Evolutionary conservation across 64 coral and sea anemone genomes (phyloP), one percentile per base, ranked within the genome.

Genomic region (Actinia tenebrosa): DNA sequence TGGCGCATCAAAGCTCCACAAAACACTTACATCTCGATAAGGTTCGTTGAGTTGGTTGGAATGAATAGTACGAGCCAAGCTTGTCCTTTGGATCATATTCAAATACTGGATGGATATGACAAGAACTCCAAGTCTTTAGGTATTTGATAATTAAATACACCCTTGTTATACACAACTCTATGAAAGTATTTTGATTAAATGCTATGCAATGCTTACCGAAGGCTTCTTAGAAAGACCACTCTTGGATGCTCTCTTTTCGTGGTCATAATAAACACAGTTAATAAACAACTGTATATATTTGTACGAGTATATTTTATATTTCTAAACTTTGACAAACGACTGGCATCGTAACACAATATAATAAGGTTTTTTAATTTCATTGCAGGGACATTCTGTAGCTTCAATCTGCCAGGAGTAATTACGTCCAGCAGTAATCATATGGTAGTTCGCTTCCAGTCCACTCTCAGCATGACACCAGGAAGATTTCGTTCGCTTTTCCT

Each of bases 1-100:
- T 98, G 95, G 95, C 83, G 95, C 8, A 77, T 98, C 17, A 80
- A 68, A 72, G 95, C 87, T 3, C 92, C 95, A 6, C 13, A 78
- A 25, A 60, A 92, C 68, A 79, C 89, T 6, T 98, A 98, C 85
- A 82, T 98, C 16, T 92, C 92, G 5, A 61, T 98, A 60, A 83
- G 92, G 7, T 98, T 98, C 80, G 80, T 68, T 3, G 92, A 88
- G 18, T 98, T 98, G 64, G 17, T 84, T 5, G 92, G 89, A 53
- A 77, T 94, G 23, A 90, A 98, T 63, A 89, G 92, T 10, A 87
- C 92, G 10, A 83, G 69, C 30, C 62, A 80, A 7, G 64, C 85
- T 60, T 98, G 95, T 82, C 86, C 88, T 43, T 50, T 89, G 20
- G 92, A 98, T 64, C 61, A 82, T 55, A 52, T 98, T 56, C 79